Conservation (phyloP, 2,113 vertebrate species). For the Dicaeum eximium region DNA sequence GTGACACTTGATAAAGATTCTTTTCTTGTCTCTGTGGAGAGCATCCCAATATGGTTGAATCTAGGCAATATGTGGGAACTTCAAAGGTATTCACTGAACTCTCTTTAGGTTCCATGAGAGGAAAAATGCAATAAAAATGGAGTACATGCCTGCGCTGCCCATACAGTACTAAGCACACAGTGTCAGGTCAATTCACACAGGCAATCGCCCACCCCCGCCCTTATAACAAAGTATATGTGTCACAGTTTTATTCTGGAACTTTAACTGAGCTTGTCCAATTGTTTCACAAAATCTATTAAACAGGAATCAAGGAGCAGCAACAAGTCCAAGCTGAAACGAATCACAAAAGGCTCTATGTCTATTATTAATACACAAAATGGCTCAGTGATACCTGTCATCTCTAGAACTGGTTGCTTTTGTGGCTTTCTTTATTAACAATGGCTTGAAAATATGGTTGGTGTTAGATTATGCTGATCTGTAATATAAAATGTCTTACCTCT, state of each 20-base stretch:
- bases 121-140: not conserved
- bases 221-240: not conserved
- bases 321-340: not conserved
- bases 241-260: not conserved
- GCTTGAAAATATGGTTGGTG: not conserved
- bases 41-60: not conserved
- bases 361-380: not conserved
- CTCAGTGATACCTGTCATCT: not conserved
- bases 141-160: not conserved
- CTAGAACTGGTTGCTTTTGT: not conserved
- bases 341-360: not conserved
- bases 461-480: not conserved
- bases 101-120: not conserved
- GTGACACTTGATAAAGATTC: not conserved
- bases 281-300: not conserved
- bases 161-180: not conserved
- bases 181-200: not conserved
- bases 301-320: not conserved
- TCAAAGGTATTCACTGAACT: not conserved
- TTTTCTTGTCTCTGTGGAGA: not conserved
- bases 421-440: not conserved
- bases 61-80: not conserved
- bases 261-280: not conserved
- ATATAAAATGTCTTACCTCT: not conserved
- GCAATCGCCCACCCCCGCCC: fast-evolving